phyloP scores from a whole-genome alignment of 2,797 vertebrate genomes.

The Pseudotriccus pelzelni region DNA sequence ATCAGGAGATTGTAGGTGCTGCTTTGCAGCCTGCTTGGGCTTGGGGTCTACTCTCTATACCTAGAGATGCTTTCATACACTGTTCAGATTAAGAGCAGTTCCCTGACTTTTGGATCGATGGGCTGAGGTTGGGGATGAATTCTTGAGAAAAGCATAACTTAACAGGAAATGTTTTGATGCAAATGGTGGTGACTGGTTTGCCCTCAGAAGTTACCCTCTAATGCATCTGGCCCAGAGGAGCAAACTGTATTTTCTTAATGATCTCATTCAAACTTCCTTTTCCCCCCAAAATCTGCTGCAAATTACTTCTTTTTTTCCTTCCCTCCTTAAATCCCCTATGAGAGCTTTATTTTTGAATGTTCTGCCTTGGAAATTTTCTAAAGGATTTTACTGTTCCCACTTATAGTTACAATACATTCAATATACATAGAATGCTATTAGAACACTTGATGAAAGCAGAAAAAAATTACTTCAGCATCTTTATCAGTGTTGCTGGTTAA shows the following conservation, averaged over 20 bases:
- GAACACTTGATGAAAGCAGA: background rate
- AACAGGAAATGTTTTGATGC: background rate
- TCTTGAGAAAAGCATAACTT: background rate
- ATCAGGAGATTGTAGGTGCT: rapidly evolving
- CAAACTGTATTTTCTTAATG: background rate
- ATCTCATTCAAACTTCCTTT: background rate
- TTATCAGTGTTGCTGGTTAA: background rate
- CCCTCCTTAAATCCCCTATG: background rate
- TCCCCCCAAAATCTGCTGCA: background rate
- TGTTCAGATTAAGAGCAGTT: background rate
- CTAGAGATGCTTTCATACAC: background rate
- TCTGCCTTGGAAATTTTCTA: background rate
- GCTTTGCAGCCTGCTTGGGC: background rate
- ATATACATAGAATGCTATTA: background rate
- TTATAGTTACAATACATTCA: background rate
- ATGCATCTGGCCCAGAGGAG: background rate
- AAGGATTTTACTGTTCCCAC: background rate
- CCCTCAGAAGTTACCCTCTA: background rate
- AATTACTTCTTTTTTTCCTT: background rate
- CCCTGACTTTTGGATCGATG: background rate
- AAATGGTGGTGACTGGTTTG: background rate
- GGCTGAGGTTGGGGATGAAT: background rate
- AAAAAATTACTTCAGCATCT: background rate
- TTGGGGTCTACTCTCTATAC: background rate
- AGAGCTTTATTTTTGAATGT: background rate